phyloP scores from a whole-genome alignment of 2,797 vertebrate species.

The Xyrichtys novacula region DNA sequence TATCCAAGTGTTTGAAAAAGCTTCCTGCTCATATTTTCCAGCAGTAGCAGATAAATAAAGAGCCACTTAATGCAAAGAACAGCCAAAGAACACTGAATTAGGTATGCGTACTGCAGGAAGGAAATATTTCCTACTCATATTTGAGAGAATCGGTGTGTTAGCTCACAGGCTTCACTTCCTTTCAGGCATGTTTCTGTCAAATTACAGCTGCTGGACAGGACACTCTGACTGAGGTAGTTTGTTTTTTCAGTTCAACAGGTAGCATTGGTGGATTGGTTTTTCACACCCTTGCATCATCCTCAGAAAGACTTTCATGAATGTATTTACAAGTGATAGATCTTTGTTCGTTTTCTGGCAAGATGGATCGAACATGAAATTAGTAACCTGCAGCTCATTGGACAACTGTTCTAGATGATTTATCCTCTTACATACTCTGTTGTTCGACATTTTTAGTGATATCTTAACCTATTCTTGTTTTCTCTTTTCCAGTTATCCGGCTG shows the following conservation, averaged over 20 bases:
- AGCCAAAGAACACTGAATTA: background rate
- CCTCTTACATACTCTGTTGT: background rate
- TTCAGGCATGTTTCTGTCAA: slow-evolving; percentile 46
- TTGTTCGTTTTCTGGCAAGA: slow-evolving; percentile 31
- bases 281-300: slow-evolving; percentile 70
- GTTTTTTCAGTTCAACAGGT: slow-evolving; percentile 51
- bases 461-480: slow-evolving; percentile 25
- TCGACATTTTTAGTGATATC: background rate
- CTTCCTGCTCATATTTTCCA: background rate
- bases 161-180: slow-evolving; percentile 15
- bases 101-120: background rate
- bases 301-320: slow-evolving; percentile 45
- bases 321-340: slow-evolving; percentile 55
- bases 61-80: background rate
- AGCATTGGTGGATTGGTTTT: slow-evolving; percentile 51
- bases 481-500: slow-evolving; percentile 92
- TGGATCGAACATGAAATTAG: slow-evolving; percentile 22
- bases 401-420: slow-evolving; percentile 6
- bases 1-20: background rate
- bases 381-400: slow-evolving; percentile 5
- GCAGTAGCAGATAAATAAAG: background rate
- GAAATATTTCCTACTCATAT: no score
- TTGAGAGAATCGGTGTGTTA: background rate
- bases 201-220: slow-evolving; percentile 42
- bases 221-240: slow-evolving; percentile 35